These are phyloP conservation scores for Acarapis woodi DNA, from an alignment of 1,140 invertebrate genomes.

Conservation along the genomic window DNA sequence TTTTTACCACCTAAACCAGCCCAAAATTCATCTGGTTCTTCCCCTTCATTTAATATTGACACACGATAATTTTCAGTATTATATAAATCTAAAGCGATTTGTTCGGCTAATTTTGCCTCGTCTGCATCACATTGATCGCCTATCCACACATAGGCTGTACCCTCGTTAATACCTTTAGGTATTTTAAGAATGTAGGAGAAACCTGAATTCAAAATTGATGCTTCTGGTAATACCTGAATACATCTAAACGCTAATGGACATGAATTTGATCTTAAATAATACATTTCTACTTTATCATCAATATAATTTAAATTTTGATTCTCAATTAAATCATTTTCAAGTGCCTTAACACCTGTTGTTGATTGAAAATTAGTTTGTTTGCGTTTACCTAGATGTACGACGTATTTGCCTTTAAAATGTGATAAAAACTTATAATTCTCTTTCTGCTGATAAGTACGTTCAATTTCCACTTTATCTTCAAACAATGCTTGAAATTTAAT, in stretches of 20 bases:
- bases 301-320: slow-evolving; percentile 8
- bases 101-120: slow-evolving; percentile 57
- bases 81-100: slow-evolving; percentile 79
- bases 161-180: slow-evolving; percentile 56
- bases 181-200: slow-evolving; percentile 19
- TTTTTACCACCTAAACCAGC: slow-evolving; percentile 71
- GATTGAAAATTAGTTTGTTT: too few relatives aligned
- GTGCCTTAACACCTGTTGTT: slow-evolving; percentile 12
- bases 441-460: slow-evolving; percentile 86
- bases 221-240: slow-evolving; percentile 47
- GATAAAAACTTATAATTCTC: slow-evolving; percentile 96
- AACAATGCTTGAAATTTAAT: slow-evolving; percentile 91
- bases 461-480: slow-evolving; percentile 78
- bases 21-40: slow-evolving; percentile 98
- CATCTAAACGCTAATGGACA: slow-evolving; percentile 72
- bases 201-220: slow-evolving; percentile 24
- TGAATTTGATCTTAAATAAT: slow-evolving; percentile 79
- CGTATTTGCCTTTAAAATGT: slow-evolving; percentile 81
- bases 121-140: slow-evolving; percentile 62
- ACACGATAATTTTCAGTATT: slow-evolving; percentile 32
- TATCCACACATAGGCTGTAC: slow-evolving; percentile 93
- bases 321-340: slow-evolving; percentile 12
- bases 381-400: slow-evolving; percentile 69
- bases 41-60: slow-evolving; percentile 67
- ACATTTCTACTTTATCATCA: slow-evolving; percentile 51